Conservation (phyloP, 2,888 invertebrate species). For the Cerceris ruficornis region DNA sequence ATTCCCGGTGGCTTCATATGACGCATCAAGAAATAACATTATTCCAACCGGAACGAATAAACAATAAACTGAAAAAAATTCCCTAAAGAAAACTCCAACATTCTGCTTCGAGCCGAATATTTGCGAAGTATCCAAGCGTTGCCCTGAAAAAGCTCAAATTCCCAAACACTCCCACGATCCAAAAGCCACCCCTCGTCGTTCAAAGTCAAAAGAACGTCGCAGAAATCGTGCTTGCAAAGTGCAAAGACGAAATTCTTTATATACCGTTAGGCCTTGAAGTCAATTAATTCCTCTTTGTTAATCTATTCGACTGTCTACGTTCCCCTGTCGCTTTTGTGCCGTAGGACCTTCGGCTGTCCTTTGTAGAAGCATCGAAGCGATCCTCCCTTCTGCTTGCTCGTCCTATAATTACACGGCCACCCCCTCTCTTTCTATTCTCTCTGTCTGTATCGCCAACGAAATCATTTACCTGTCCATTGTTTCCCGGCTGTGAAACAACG, state of each 20-base stretch:
- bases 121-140: too few species aligned
- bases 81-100: too few species aligned
- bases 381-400: constrained; percentile 32
- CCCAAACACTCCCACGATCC: too few species aligned
- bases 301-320: constrained; percentile 54
- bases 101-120: too few species aligned
- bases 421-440: not conserved
- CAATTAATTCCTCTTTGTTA: constrained; percentile 57
- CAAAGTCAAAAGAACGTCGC: too few species aligned
- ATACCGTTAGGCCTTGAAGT: constrained; percentile 39
- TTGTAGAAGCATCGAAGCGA: constrained; percentile 51
- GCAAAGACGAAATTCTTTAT: not conserved
- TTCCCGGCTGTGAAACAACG: constrained; percentile 8
- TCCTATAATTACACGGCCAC: constrained; percentile 56
- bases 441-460: constrained; percentile 37
- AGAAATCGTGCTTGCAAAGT: not conserved
- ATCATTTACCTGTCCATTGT: constrained; percentile 50
- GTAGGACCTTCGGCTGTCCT: constrained; percentile 31
- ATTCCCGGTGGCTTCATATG: too few species aligned
- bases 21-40: too few species aligned
- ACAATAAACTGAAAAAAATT: too few species aligned
- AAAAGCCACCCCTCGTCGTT: too few species aligned
- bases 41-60: too few species aligned
- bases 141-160: too few species aligned
- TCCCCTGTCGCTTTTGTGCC: constrained; percentile 11